Percentiles rank a stretch among this genome's conserved stretches.
Conservation (phyloP, 2,113 vertebrate species). For the Erinaceus europaeus region DNA sequence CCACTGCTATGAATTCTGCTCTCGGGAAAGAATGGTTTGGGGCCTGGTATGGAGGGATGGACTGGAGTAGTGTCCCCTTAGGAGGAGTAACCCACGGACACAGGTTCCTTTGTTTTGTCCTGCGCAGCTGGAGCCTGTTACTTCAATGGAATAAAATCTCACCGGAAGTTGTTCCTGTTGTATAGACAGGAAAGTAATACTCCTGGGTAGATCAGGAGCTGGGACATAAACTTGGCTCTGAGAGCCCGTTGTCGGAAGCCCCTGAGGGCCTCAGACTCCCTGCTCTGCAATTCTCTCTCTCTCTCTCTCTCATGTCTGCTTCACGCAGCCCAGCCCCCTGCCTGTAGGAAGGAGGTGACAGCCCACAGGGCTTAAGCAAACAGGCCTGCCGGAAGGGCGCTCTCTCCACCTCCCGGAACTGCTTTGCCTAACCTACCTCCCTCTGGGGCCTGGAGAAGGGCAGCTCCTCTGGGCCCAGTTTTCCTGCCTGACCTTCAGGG, state of each 20-base stretch:
- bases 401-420: neutral
- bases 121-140: too few relatives aligned
- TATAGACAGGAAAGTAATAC: neutral
- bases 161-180: neutral
- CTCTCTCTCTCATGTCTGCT: neutral
- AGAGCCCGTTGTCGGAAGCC: too few relatives aligned
- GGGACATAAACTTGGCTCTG: too few relatives aligned
- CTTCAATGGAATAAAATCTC: too few relatives aligned
- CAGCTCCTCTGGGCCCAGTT: accelerated
- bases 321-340: neutral
- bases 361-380: neutral
- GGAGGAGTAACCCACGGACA: too few relatives aligned
- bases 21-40: too few relatives aligned
- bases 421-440: neutral
- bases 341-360: neutral
- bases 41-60: too few relatives aligned
- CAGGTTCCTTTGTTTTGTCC: too few relatives aligned
- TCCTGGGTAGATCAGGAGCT: too few relatives aligned
- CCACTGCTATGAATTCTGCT: too few relatives aligned
- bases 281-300: neutral
- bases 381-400: neutral
- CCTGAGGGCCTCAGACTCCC: neutral
- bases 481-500: neutral
- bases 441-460: neutral
- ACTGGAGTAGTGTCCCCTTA: too few relatives aligned